Base-by-base conservation (phyloP, 2,113 vertebrate genomes). In the Anser cygnoides region DNA sequence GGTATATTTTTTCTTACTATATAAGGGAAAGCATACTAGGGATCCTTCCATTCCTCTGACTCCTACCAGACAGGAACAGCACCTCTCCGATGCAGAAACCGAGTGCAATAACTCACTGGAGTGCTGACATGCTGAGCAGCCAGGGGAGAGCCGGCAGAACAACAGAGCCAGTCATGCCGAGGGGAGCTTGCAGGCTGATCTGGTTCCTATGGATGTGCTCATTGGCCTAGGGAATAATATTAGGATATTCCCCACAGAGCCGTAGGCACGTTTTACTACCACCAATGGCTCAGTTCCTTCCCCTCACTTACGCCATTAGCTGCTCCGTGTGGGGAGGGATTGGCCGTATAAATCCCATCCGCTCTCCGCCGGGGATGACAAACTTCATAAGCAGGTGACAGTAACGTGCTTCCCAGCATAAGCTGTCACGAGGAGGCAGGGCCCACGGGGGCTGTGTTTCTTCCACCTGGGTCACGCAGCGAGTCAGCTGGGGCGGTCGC, bases 1-100 rank as follows among this genome's bases (percentile, higher is more conserved):
- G 54, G 58, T 28, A 58, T 88, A 78, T 94, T 93, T 90, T 70
- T 73, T 96, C 95, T 96, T 92, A 91, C 96, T 95, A 96, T 92
- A 95, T 90, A 95, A 95, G 92, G 92, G 35, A 75, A 96, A 79
- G 84, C 52, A 17, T 89, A 82, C 80, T 59, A 10, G 88, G 67
- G 90, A 67, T 84, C 57, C 61, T 43, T 68, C 73, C 62, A 22
- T 65, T n/a, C 33, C 90, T 52, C 75, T 63, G 84, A 81, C 87
- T 86, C 39, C 49, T 46, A 52, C 57, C 79, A 71, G 82, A 19
- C 82, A 92, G 90, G 95, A 94, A 18, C 90, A 90, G 93, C 89
- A 93, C 93, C 93, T 96, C 95, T 75, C 85, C 92, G 81, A 5
- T 50, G 89, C 76, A 89, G 80, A 85, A 63, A 66, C 43, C 3